Base-by-base conservation (phyloP, 2,113 vertebrate species). In the Leptocoma aspasia region DNA sequence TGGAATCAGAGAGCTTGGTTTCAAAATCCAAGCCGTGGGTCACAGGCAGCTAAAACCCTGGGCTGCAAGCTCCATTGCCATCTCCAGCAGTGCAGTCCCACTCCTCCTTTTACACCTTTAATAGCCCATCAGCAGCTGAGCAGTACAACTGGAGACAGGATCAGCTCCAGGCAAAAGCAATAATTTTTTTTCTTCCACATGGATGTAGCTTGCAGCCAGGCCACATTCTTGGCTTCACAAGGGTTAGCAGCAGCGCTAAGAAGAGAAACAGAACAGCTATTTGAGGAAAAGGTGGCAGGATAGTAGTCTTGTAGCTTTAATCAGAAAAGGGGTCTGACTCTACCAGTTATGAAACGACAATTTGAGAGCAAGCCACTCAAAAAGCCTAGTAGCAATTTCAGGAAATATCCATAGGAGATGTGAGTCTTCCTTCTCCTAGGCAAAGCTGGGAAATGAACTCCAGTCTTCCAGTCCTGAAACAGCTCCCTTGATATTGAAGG, bases 31-130 rank as follows among this genome's bases (percentile, higher is more conserved):
- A 26, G 17, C 11, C 1, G 4, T 73, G 39, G 54, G 33, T 80
- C 82, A 92, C 75, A 77, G 47, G 47, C n/a, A 93, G 42, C 28
- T 92, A 60, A 92, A 92, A 59, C 20, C 23, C 42, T 60, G 50
- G 37, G 14, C 35, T 93, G 39, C 33, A 45, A 24, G 65, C 35
- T 78, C 28, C 41, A 35, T 37, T 8, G 3, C 79, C 37, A 26
- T 30, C 39, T 75, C 50, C 59, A 81, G 26, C 15, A 76, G 45
- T 2, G 14, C 28, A 61, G 45, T 39, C 45, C 31, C 35, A 15
- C 45, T 63, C 59, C 42, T 54, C 54, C 13, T 37, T 65, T 80
- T 2, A 0, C 59, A 72, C 20, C 30, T 57, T 17, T 11, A 15
- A 15, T 17, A 44, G 26, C 3, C 21, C 10, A 1, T 12, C n/a